Conservation (phyloP, 2,797 vertebrate species). For the Varecia variegata region DNA sequence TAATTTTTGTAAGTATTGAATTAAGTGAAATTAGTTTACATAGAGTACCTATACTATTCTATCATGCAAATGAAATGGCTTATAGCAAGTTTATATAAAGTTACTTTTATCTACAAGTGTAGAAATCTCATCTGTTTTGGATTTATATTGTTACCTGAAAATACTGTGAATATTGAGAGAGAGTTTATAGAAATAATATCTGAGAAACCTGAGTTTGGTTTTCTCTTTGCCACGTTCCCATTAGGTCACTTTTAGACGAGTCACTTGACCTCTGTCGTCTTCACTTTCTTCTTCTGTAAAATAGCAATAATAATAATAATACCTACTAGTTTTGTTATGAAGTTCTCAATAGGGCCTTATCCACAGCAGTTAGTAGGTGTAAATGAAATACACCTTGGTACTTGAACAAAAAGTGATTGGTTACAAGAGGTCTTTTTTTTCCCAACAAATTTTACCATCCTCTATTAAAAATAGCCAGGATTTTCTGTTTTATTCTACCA, state of each 20-base stretch:
- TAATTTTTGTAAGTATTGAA: neutral
- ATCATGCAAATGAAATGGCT: neutral
- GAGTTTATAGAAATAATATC: neutral
- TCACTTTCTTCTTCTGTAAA: neutral
- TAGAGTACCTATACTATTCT: neutral
- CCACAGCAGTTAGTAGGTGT: neutral
- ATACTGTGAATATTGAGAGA: neutral
- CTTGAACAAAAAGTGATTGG: neutral
- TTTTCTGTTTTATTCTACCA: neutral
- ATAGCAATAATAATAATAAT: neutral
- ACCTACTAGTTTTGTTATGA: neutral
- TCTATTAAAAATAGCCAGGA: neutral
- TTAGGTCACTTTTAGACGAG: neutral
- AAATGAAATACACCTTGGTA: neutral
- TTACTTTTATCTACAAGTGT: neutral
- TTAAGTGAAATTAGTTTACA: neutral
- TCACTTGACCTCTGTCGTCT: neutral
- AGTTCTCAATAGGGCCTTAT: neutral
- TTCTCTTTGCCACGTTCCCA: neutral
- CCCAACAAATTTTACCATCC: neutral
- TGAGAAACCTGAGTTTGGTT: slow-evolving; percentile 5
- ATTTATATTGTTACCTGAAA: slow-evolving; percentile 30
- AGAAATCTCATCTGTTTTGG: neutral
- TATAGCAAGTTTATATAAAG: neutral
- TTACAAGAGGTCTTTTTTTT: neutral